Evolutionary conservation across 1,140 invertebrate species (phyloP).

Genomic region (Araneus ventricosus): DNA sequence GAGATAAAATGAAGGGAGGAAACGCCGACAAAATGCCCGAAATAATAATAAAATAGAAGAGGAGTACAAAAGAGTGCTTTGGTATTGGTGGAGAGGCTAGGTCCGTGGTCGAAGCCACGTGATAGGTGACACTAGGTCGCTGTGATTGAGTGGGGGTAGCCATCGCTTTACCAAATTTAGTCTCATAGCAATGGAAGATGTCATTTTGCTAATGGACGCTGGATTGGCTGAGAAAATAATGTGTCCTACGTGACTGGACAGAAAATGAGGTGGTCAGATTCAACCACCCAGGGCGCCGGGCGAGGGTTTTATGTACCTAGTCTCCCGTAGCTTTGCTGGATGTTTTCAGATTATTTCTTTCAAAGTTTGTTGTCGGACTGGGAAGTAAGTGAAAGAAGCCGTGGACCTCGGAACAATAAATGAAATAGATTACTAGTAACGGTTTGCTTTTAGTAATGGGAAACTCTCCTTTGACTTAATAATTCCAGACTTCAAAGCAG

Average conservation of each 20-base stretch:
- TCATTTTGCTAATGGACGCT: constrained; percentile 73
- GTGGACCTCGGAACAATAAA: neutral
- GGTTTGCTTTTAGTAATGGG: too few species aligned
- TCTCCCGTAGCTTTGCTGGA: neutral
- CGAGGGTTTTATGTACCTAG: constrained; percentile 45
- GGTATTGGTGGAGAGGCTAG: too few species aligned
- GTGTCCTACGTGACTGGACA: constrained; percentile 66
- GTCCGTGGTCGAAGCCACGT: constrained; percentile 36
- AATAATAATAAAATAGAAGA: constrained; percentile 65
- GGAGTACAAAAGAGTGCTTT: constrained; percentile 14
- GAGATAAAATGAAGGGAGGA: constrained; percentile 36
- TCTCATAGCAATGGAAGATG: constrained; percentile 72
- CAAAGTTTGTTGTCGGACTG: neutral
- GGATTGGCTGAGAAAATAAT: constrained; percentile 72
- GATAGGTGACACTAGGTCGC: constrained; percentile 67
- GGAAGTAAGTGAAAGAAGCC: neutral
- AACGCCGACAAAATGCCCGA: constrained; percentile 22
- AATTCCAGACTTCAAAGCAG: neutral
- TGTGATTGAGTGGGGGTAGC: constrained; percentile 69
- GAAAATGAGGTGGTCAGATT: constrained; percentile 54
- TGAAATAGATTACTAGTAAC: neutral
- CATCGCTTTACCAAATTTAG: constrained; percentile 71
- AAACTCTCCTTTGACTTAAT: too few species aligned
- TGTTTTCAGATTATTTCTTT: constrained; percentile 18
- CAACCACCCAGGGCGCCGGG: constrained; percentile 27